These are phyloP conservation scores for Macrophya annulata DNA, from an alignment of 2,888 invertebrate species.

Conservation along the genomic window DNA sequence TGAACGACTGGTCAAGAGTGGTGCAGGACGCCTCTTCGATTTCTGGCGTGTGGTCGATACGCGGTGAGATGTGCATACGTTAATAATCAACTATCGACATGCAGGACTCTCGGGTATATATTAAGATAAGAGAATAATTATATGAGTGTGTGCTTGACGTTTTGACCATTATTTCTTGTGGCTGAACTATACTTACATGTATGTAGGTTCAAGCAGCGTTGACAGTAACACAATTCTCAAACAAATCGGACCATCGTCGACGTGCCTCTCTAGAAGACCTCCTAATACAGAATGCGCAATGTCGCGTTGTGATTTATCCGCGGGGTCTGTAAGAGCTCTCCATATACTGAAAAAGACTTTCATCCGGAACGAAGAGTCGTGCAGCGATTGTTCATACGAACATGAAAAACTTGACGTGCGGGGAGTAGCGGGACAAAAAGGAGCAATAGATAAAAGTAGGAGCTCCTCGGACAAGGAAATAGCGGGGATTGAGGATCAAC, in stretches of 20 bases:
- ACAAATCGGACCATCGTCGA: slow-evolving; percentile 51
- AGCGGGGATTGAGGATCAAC: background rate
- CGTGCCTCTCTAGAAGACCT: slow-evolving; percentile 59
- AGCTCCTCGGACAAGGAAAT: background rate
- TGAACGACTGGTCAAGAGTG: slow-evolving; percentile 37
- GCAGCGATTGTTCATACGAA: slow-evolving; percentile 27
- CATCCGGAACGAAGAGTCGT: slow-evolving; percentile 28
- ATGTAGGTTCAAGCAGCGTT: slow-evolving; percentile 8
- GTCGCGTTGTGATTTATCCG: background rate
- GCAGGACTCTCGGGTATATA: background rate
- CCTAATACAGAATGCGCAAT: slow-evolving; percentile 30
- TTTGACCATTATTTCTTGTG: background rate
- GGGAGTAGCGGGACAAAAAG: background rate
- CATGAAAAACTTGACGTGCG: background rate
- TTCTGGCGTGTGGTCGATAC: slow-evolving; percentile 29
- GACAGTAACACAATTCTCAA: background rate
- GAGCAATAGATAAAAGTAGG: background rate
- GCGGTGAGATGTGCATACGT: slow-evolving; percentile 13
- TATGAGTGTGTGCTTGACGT: background rate
- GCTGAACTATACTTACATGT: background rate
- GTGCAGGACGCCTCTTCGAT: background rate
- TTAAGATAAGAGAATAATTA: background rate
- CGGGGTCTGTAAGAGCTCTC: slow-evolving; percentile 59
- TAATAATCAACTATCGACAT: background rate
- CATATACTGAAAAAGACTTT: slow-evolving; percentile 66